Evolutionary conservation across 1,140 invertebrate genomes (phyloP).

Genomic region (Cheumatopsyche charites): DNA sequence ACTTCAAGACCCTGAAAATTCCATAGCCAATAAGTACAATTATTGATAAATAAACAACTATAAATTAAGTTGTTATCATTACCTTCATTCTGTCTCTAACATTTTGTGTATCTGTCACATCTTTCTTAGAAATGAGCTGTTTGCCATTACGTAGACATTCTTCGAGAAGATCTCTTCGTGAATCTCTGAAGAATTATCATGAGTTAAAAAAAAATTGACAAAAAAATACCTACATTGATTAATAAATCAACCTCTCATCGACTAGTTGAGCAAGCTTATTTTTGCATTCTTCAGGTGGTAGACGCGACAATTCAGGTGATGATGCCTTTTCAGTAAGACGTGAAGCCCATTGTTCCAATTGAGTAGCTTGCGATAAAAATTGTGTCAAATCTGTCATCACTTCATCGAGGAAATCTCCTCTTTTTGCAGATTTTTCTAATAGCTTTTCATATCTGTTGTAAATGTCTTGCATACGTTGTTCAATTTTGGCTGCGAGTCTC

Average conservation of each 20-base stretch:
- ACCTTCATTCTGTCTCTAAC: slow-evolving; percentile 87
- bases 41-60: background rate
- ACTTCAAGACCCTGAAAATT: slow-evolving; percentile 72
- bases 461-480: slow-evolving; percentile 85
- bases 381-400: slow-evolving; percentile 72
- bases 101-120: slow-evolving; percentile 84
- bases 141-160: slow-evolving; percentile 81
- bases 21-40: background rate
- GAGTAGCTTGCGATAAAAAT: slow-evolving; percentile 73
- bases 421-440: slow-evolving; percentile 76
- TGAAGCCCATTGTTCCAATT: slow-evolving; percentile 74
- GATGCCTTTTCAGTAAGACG: slow-evolving; percentile 79
- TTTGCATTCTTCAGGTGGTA: slow-evolving; percentile 73
- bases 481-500: slow-evolving; percentile 86
- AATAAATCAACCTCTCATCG: slow-evolving; percentile 53
- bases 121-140: slow-evolving; percentile 83
- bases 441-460: slow-evolving; percentile 84
- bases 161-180: slow-evolving; percentile 69
- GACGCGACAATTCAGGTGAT: slow-evolving; percentile 70
- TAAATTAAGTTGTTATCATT: slow-evolving; percentile 29
- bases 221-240: background rate
- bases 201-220: background rate
- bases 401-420: slow-evolving; percentile 82
- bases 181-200: slow-evolving; percentile 50
- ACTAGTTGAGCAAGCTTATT: slow-evolving; percentile 65